Conservation (phyloP, 1,140 invertebrate genomes). For the Phymorhynchus buccinoides region DNA sequence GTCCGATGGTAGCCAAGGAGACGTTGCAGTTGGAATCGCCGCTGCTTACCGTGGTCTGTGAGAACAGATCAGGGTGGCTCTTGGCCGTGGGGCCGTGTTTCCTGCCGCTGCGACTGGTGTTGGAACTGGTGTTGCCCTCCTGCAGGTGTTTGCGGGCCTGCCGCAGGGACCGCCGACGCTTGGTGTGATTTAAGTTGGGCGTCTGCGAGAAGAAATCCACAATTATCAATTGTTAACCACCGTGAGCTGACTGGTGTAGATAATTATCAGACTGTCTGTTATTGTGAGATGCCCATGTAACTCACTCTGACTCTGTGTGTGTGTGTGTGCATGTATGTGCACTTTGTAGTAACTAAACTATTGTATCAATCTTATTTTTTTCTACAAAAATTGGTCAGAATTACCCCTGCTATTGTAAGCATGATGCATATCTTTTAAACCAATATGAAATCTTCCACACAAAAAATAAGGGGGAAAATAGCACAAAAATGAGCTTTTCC, state of each 20-base stretch:
- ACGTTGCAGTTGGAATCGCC: slow-evolving; percentile 38
- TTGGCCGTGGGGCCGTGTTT: slow-evolving; percentile 20
- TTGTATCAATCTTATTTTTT: too few relatives aligned
- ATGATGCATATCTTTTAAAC: too few relatives aligned
- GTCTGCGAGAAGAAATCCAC: slow-evolving; percentile 43
- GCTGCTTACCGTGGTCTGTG: slow-evolving; percentile 61
- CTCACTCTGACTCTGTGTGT: background rate
- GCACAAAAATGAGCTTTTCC: too few relatives aligned
- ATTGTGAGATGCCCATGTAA: background rate
- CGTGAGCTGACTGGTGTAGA: background rate
- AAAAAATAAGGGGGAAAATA: too few relatives aligned
- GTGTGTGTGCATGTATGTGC: background rate
- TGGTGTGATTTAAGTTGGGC: slow-evolving; percentile 48
- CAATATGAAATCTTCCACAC: too few relatives aligned
- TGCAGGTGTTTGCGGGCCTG: slow-evolving; percentile 51
- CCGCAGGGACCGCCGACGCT: slow-evolving; percentile 47
- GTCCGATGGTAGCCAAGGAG: slow-evolving; percentile 50
- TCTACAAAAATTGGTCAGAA: too few relatives aligned
- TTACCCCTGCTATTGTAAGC: too few relatives aligned
- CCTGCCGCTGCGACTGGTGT: slow-evolving; percentile 36
- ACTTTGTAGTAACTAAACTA: too few relatives aligned
- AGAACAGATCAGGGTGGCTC: slow-evolving; percentile 46
- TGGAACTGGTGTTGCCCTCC: slow-evolving; percentile 46
- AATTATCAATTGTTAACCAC: slow-evolving; percentile 6
- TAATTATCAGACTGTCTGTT: too few relatives aligned